Evolutionary conservation across 2,888 invertebrate species (phyloP), one percentile per base, ranked within the genome.

Genomic region (Heliconius charithonia): DNA sequence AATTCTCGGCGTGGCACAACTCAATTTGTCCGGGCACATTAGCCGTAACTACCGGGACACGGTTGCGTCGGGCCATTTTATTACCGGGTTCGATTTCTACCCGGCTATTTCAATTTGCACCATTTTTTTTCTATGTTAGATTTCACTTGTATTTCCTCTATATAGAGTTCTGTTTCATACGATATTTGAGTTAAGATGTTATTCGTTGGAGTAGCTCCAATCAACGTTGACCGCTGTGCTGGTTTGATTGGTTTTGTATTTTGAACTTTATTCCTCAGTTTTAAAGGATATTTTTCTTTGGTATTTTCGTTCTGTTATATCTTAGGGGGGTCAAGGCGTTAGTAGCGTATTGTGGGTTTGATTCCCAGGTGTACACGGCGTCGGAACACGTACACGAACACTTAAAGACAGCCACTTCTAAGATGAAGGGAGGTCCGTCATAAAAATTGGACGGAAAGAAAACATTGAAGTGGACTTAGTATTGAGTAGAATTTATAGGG

Each of bases 281-380:
- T 81, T 87, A 87, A 78, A 86, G 87, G 85, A 75, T 77, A 73
- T 83, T 88, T 89, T 88, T 37, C 79, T 10, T 69, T 85, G 82
- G 41, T 19, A 51, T 71, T 73, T 79, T 0, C 76, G 72, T 63
- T 41, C 80, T 16, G 56, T 76, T 37, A 70, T 79, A 75, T 79
- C 51, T 32, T 59, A 81, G 84, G 87, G 86, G 94, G 93, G 93
- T 93, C 93, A 92, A 90, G 87, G 89, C 91, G 91, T 90, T 91
- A 92, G 93, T 89, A 88, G 86, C 89, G 91, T 90, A 91, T 92
- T 92, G 94, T 88, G 92, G 92, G 91, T 95, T 95, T 91, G 93
- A 95, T 94, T 95, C 95, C 95, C 95, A 95, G 95, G 95, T 94
- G 95, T 90, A 88, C 89, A 87, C 89, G 90, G 92, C 89, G 93